Evolutionary conservation across 1,140 invertebrate genomes (phyloP).

Genomic region (Aphelinus certus): DNA sequence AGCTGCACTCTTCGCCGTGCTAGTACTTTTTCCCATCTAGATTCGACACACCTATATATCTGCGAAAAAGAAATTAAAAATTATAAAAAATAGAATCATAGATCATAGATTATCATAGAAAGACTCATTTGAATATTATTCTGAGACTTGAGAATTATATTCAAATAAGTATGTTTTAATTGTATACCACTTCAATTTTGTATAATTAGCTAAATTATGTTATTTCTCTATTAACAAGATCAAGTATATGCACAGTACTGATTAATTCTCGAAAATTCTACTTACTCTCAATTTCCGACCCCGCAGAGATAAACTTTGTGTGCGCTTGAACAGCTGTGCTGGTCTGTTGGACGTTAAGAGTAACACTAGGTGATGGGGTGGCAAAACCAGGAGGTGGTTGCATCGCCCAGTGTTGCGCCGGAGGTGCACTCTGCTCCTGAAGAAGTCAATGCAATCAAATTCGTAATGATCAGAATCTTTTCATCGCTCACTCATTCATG

Average conservation of each 20-base stretch:
- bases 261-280: not conserved
- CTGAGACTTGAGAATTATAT: not conserved
- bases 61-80: conserved; percentile 10
- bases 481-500: too few species aligned
- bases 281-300: conserved; percentile 65
- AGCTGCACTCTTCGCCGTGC: conserved; percentile 43
- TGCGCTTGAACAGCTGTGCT: conserved; percentile 63
- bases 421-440: conserved; percentile 60
- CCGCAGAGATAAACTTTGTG: conserved; percentile 63
- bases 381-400: conserved; percentile 66
- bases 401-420: conserved; percentile 64
- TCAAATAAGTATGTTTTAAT: too few species aligned
- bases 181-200: too few species aligned
- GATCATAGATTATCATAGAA: not conserved
- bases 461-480: too few species aligned
- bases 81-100: too few species aligned
- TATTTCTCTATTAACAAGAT: too few species aligned
- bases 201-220: too few species aligned
- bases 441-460: not conserved
- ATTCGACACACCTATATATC: conserved; percentile 39
- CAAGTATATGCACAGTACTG: too few species aligned
- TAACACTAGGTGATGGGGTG: conserved; percentile 57
- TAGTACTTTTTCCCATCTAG: conserved; percentile 39
- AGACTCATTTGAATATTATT: not conserved
- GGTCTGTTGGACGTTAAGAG: conserved; percentile 58